A percentile compares a stretch with the other conserved stretches of the same genome.
phyloP scores from a whole-genome alignment of 2,888 invertebrate species.

The Dione juno region DNA sequence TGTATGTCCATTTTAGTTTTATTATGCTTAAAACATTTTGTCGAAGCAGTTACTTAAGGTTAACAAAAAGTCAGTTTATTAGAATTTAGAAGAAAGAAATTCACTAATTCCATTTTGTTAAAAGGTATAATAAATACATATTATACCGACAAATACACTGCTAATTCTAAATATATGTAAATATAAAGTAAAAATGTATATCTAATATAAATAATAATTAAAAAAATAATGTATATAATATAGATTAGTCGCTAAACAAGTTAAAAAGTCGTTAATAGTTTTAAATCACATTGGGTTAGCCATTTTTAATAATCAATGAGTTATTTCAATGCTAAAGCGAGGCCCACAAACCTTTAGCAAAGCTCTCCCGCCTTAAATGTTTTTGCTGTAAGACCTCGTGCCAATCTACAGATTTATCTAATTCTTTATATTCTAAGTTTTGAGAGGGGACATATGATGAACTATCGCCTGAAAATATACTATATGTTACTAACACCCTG shows the following conservation, averaged over 20 bases:
- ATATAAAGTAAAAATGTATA: too few relatives aligned
- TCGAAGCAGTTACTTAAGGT: too few relatives aligned
- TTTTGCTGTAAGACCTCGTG: slow-evolving; percentile 71
- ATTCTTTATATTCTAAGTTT: slow-evolving; percentile 75
- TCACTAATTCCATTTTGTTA: too few relatives aligned
- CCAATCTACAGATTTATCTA: slow-evolving; percentile 82
- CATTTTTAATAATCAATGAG: background rate
- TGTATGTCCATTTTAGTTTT: too few relatives aligned
- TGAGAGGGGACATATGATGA: slow-evolving; percentile 69
- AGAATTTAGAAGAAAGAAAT: too few relatives aligned
- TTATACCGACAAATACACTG: too few relatives aligned
- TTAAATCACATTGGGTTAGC: background rate
- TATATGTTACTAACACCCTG: slow-evolving; percentile 47
- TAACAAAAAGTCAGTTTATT: too few relatives aligned
- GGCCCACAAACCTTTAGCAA: slow-evolving; percentile 79
- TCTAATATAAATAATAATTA: background rate
- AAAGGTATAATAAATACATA: too few relatives aligned
- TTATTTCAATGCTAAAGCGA: slow-evolving; percentile 52
- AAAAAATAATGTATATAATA: background rate
- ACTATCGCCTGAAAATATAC: slow-evolving; percentile 78
- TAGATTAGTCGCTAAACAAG: background rate
- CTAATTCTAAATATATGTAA: too few relatives aligned
- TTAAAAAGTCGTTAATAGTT: background rate
- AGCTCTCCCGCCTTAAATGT: slow-evolving; percentile 62
- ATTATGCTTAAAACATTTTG: too few relatives aligned